Percentiles rank a stretch among this genome's conserved stretches.
These are phyloP conservation scores for Ochotona curzoniae DNA, from an alignment of 2,113 vertebrate species.

Conservation along the genomic window DNA sequence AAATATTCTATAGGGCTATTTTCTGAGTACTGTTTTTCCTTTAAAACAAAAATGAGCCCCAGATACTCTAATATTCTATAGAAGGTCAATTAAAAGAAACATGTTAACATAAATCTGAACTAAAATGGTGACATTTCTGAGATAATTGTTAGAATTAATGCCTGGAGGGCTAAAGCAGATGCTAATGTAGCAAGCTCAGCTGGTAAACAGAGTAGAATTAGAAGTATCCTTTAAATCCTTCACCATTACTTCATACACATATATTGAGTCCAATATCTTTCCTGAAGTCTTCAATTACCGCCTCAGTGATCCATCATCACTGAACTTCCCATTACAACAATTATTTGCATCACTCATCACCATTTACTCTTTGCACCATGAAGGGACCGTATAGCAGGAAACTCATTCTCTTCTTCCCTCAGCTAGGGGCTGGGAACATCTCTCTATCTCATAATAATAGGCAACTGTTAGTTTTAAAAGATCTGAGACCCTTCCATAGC, in stretches of 20 bases:
- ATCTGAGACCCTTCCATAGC: neutral
- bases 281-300: neutral
- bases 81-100: neutral
- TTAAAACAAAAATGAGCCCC: conserved; percentile 30
- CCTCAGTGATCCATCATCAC: neutral
- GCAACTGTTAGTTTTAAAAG: neutral
- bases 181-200: neutral
- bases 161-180: neutral
- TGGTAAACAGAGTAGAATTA: neutral
- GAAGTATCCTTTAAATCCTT: neutral
- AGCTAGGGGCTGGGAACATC: neutral
- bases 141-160: conserved; percentile 42
- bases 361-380: neutral
- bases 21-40: neutral
- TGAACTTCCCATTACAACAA: neutral
- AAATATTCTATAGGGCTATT: neutral
- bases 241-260: neutral
- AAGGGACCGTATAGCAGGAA: neutral
- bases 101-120: neutral
- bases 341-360: neutral
- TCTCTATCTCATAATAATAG: neutral
- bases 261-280: neutral
- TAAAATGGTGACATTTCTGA: conserved; percentile 44
- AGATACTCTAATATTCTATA: conserved; percentile 1
- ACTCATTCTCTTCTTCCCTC: neutral